Conservation (phyloP, 1,140 invertebrate species). For the Diorhabda sublineata region DNA sequence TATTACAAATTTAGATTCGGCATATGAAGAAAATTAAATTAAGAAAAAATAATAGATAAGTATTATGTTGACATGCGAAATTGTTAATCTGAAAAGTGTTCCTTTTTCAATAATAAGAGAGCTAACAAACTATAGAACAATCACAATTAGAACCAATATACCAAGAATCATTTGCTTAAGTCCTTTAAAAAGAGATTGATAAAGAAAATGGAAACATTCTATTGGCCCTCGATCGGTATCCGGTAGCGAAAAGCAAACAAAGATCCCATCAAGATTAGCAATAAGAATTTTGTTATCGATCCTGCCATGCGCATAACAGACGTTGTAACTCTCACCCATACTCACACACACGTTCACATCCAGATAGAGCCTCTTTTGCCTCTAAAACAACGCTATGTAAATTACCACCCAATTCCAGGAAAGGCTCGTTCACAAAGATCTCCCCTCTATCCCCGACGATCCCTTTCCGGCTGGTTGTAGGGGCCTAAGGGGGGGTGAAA, state of each 20-base stretch:
- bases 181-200: no score
- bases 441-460: slow-evolving; percentile 1
- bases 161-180: no score
- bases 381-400: slow-evolving; percentile 40
- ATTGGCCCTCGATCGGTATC: not conserved
- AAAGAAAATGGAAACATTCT: not conserved
- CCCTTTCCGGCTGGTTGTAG: not conserved
- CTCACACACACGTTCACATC: slow-evolving; percentile 25
- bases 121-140: no score
- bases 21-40: no score
- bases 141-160: no score
- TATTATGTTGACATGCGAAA: no score
- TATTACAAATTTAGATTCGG: no score
- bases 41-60: no score
- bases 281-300: slow-evolving; percentile 33
- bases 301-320: slow-evolving; percentile 35
- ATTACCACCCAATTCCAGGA: slow-evolving; percentile 39
- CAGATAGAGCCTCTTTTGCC: slow-evolving; percentile 30
- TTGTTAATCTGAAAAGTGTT: no score
- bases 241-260: slow-evolving; percentile 14
- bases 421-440: slow-evolving; percentile 25
- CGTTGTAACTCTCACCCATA: not conserved
- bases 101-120: no score
- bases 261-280: slow-evolving; percentile 15
- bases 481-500: not conserved